These are phyloP conservation scores for Carassius gibelio DNA, from an alignment of 2,113 vertebrate genomes.

Conservation along the genomic window DNA sequence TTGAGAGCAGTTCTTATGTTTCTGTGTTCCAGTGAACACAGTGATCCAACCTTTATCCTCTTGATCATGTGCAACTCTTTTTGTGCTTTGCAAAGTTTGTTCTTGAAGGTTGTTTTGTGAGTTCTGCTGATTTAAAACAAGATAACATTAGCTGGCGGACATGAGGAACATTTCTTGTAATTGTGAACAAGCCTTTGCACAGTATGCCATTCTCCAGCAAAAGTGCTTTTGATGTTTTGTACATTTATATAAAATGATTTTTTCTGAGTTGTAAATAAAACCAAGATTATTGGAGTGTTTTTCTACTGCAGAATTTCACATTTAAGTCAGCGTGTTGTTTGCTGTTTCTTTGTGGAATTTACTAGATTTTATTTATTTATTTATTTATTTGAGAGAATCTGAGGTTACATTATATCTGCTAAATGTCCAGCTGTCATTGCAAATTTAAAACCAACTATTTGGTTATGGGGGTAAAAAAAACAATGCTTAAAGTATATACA, in stretches of 20 bases:
- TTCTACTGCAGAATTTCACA: neutral
- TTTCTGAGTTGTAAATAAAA: neutral
- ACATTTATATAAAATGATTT: neutral
- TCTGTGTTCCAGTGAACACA: neutral
- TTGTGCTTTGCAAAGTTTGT: neutral
- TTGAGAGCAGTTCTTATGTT: neutral
- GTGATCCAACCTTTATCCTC: neutral
- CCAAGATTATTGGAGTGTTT: neutral
- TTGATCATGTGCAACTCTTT: conserved; percentile 16
- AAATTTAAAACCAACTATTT: no score
- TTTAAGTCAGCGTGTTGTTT: no score
- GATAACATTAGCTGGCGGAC: neutral
- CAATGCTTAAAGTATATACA: no score
- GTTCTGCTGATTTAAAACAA: neutral
- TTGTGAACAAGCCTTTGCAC: neutral
- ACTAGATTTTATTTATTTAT: no score
- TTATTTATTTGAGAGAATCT: no score
- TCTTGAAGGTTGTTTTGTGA: neutral
- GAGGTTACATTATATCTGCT: no score
- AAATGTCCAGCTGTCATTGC: no score
- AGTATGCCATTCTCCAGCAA: neutral
- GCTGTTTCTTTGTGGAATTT: no score
- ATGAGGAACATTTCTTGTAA: neutral
- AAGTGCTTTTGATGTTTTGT: neutral
- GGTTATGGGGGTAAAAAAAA: no score